Percentiles rank a stretch among this genome's conserved stretches.
Evolutionary conservation across 2,888 invertebrate genomes (phyloP).

Genomic region (Merodon equestris): DNA sequence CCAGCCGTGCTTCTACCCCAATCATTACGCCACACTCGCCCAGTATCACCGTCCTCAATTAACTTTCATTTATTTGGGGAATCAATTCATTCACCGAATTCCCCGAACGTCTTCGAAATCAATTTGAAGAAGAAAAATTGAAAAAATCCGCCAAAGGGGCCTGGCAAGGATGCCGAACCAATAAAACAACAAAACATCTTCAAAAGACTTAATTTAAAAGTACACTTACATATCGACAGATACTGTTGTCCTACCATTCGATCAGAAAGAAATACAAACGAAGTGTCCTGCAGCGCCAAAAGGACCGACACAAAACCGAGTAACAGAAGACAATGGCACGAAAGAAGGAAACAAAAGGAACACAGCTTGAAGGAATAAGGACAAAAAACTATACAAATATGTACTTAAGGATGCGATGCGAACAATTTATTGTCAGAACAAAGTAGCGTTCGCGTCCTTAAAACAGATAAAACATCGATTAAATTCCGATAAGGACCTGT

Average conservation of each 20-base stretch:
- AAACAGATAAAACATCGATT: conserved; percentile 71
- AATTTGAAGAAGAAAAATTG: conserved; percentile 61
- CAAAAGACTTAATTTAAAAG: conserved; percentile 61
- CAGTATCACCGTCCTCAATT: conserved; percentile 45
- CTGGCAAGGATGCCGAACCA: not conserved
- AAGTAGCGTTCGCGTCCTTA: conserved; percentile 62
- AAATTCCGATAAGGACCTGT: conserved; percentile 70
- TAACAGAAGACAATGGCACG: conserved; percentile 7
- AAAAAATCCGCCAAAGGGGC: conserved; percentile 53
- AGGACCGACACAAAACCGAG: conserved; percentile 1
- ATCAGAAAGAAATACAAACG: not conserved
- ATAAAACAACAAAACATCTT: conserved; percentile 21
- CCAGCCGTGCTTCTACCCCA: too few species aligned
- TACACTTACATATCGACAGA: conserved; percentile 40
- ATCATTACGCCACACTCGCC: conserved; percentile 28
- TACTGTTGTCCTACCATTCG: not conserved
- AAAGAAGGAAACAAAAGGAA: conserved; percentile 43
- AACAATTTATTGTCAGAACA: conserved; percentile 59
- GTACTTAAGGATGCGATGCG: conserved; percentile 60
- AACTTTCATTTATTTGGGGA: conserved; percentile 58
- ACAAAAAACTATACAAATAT: conserved; percentile 47
- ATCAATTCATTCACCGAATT: conserved; percentile 59
- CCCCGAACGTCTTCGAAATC: conserved; percentile 61
- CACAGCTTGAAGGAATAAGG: conserved; percentile 22
- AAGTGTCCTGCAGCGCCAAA: not conserved